Evolutionary conservation across 2,797 vertebrate species (phyloP).

Genomic region (Hozukius guyotensis): DNA sequence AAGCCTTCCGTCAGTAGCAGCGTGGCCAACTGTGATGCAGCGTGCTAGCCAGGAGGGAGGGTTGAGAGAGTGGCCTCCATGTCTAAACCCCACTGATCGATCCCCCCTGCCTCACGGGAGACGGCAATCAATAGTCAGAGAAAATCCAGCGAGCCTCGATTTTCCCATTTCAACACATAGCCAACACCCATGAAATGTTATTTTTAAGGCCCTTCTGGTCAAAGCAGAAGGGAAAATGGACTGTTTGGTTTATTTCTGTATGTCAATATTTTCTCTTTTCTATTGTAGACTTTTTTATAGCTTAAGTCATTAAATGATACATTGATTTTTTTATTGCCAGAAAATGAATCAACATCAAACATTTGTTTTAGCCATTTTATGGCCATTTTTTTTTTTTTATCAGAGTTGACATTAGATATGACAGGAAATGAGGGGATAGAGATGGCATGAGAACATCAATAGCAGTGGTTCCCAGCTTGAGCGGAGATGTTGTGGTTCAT

Average conservation of each 20-base stretch:
- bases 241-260: background rate
- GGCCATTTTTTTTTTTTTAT: background rate
- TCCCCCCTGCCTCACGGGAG: slow-evolving; percentile 69
- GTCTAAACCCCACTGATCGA: slow-evolving; percentile 83
- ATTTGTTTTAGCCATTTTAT: background rate
- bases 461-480: background rate
- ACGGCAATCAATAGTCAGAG: slow-evolving; percentile 83
- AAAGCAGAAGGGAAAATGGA: slow-evolving; percentile 8
- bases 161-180: slow-evolving; percentile 78
- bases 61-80: slow-evolving; percentile 62
- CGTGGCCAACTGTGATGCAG: slow-evolving; percentile 45
- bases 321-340: background rate
- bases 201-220: slow-evolving; percentile 57
- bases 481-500: background rate
- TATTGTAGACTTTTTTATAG: background rate
- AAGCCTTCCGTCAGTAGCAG: slow-evolving; percentile 32
- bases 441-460: background rate
- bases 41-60: slow-evolving; percentile 29
- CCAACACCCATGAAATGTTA: slow-evolving; percentile 79
- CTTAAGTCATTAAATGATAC: background rate
- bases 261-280: background rate
- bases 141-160: slow-evolving; percentile 80
- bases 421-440: background rate
- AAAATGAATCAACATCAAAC: background rate
- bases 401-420: background rate